phyloP scores from a whole-genome alignment of 2,797 vertebrate genomes.

The Muscicapa striata region DNA sequence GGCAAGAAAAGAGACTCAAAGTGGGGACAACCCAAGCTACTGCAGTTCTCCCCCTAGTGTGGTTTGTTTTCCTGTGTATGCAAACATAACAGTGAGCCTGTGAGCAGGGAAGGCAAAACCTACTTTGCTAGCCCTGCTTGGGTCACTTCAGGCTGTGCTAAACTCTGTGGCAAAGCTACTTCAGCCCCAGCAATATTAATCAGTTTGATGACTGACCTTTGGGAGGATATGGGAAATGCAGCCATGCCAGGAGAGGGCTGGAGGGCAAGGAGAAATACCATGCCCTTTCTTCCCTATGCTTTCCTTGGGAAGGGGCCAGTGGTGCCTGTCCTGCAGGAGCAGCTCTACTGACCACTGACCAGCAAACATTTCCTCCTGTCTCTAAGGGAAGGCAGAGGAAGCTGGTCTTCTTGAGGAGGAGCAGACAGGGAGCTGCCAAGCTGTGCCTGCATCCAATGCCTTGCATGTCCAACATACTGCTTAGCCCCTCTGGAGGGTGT shows the following conservation, averaged over 20 bases:
- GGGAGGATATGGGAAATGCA: background rate
- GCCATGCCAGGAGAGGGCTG: background rate
- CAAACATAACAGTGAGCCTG: background rate
- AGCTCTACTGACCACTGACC: fast-evolving
- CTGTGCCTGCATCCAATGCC: background rate
- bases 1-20: background rate
- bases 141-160: background rate
- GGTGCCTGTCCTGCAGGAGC: background rate
- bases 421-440: background rate
- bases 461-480: fast-evolving
- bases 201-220: background rate
- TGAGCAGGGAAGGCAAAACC: background rate
- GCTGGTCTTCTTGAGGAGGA: background rate
- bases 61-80: background rate
- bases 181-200: background rate
- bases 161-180: background rate
- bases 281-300: background rate
- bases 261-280: background rate
- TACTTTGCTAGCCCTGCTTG: background rate
- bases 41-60: fast-evolving
- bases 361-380: background rate
- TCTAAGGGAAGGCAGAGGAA: background rate
- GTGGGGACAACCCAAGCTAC: background rate
- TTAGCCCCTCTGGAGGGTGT: background rate
- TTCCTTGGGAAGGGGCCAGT: background rate